Percentiles rank a stretch among this genome's conserved stretches.
Conservation (phyloP, 37 sponge, comb jelly and placozoan genomes). For the Oscarella lobularis region DNA sequence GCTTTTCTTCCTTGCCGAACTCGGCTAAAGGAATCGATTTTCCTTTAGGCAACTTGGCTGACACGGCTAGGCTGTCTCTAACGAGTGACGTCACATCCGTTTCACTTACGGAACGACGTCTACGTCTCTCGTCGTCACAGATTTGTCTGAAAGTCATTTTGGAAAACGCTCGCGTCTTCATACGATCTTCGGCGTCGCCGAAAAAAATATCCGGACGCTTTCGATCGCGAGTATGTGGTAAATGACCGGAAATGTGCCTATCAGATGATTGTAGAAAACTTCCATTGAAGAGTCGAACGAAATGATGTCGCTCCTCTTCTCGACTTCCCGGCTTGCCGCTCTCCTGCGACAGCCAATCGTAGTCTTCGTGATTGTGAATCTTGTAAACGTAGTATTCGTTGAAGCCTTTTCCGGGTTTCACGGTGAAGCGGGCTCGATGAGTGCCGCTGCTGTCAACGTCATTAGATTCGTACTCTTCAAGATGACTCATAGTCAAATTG, state of each 20-base stretch:
- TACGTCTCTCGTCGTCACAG: no score
- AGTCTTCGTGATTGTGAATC: neutral
- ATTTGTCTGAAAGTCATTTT: no score
- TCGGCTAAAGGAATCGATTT: neutral
- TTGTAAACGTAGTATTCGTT: neutral
- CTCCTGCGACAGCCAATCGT: neutral
- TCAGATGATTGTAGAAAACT: neutral
- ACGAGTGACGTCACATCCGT: neutral
- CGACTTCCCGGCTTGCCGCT: neutral
- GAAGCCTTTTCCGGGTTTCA: neutral
- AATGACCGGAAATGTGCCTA: neutral
- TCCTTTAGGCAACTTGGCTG: neutral
- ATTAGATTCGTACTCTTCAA: neutral
- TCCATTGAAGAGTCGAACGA: neutral
- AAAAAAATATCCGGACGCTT: no score
- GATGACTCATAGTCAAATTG: neutral
- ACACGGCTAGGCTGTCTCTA: neutral
- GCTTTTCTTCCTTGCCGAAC: neutral
- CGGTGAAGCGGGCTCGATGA: neutral
- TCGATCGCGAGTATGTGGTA: no score
- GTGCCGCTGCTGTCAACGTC: neutral
- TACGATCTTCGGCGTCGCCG: no score
- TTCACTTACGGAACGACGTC: no score
- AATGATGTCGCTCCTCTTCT: neutral
- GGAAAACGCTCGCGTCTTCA: no score